Evolutionary conservation across 1,140 invertebrate species (phyloP), one percentile per base, ranked within the genome.

Genomic region (Copidosoma floridanum): DNA sequence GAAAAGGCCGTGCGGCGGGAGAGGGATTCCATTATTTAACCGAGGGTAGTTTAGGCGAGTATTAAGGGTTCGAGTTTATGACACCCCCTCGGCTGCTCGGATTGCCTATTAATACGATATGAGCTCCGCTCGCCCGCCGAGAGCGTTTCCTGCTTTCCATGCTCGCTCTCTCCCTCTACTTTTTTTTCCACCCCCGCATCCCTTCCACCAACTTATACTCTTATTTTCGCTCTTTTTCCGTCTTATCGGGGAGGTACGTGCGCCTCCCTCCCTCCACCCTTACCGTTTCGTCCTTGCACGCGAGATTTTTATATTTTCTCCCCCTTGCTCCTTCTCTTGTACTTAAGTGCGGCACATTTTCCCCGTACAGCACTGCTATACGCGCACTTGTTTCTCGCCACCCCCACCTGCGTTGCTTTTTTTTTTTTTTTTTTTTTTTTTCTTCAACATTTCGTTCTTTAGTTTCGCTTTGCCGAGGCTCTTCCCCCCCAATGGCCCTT

Each of bases 71-170:
- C 75, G 75, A 78, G 78, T 80, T 80, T 80, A 80, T 79, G 77
- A 80, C 78, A 79, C 78, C 76, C n/a, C 78, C 78, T 79, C 74
- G 71, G 73, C 73, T 75, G 76, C 71, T 73, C 75, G 77, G 78
- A 80, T 80, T 80, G 78, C 78, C 78, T 79, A 80, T 80, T 80
- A 80, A 80, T 80, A 80, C 77, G 77, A 80, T 80, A 80, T 80
- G 78, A 80, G 78, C 72, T 74, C 70, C 70, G 72, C 68, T 71
- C 68, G 70, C 65, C 68, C 65, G 66, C 66, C 63, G 52, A 12
- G 6, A 47, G 61, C 65, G 61, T 60, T 65, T 65, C 68, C 65
- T 63, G 65, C 67, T 64, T 66, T 65, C 57, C 67, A 65, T 29
- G 65, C 54, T 51, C 59, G 60, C 62, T 60, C 27, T 37, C 10